Conservation (phyloP, 2,113 vertebrate species). For the Misgurnus mizolepis region DNA sequence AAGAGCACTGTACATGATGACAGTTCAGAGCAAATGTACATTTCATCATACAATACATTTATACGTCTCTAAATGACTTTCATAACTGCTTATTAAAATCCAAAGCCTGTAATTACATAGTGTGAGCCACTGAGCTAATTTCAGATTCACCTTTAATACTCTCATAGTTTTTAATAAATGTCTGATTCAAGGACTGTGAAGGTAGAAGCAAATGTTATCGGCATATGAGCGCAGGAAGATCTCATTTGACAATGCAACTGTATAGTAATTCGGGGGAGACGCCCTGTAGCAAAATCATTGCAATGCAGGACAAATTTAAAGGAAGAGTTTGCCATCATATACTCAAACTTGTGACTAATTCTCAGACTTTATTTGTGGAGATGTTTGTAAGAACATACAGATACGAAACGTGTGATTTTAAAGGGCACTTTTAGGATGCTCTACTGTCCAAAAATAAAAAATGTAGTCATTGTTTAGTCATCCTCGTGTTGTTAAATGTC, state of each 20-base stretch:
- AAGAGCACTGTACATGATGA: background rate
- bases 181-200: background rate
- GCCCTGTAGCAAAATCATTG: conserved; percentile 1
- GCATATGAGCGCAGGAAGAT: background rate
- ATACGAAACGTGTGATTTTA: no score
- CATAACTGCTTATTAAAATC: conserved; percentile 44
- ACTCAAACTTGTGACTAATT: background rate
- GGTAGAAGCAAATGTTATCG: conserved; percentile 27
- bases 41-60: background rate
- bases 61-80: conserved; percentile 18
- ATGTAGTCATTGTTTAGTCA: no score
- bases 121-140: conserved; percentile 28
- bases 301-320: background rate
- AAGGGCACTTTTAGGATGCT: no score
- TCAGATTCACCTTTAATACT: conserved; percentile 16
- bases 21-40: background rate
- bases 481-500: no score
- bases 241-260: background rate
- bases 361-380: no score
- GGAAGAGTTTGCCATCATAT: background rate
- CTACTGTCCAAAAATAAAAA: no score
- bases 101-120: conserved; percentile 38
- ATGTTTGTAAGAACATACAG: no score
- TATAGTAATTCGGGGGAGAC: background rate
- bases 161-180: background rate